These are phyloP conservation scores for Pipa parva DNA, from an alignment of 2,113 vertebrate species.

Conservation along the genomic window DNA sequence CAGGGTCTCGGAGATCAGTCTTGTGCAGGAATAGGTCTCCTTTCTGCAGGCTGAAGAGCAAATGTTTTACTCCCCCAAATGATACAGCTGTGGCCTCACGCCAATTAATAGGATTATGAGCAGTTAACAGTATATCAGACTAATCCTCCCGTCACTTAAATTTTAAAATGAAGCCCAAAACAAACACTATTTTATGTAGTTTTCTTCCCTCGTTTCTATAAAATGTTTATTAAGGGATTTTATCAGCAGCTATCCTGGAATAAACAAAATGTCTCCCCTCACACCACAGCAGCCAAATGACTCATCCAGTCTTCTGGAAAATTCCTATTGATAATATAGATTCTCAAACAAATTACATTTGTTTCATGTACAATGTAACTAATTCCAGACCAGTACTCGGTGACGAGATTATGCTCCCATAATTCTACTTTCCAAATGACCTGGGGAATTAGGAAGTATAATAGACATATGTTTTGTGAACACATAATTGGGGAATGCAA, in stretches of 20 bases:
- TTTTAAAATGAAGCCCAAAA: no score
- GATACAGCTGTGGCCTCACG: neutral
- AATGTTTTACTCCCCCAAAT: constrained; percentile 1
- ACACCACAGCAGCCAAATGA: constrained; percentile 9
- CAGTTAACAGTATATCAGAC: no score
- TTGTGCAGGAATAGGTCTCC: constrained; percentile 79
- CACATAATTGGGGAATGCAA: no score
- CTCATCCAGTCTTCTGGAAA: constrained; percentile 14
- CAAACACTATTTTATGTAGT: no score
- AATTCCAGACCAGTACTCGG: neutral
- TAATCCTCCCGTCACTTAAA: no score
- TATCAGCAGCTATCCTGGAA: constrained; percentile 5
- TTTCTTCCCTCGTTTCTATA: no score
- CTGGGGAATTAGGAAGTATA: no score
- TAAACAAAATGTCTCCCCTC: constrained; percentile 1
- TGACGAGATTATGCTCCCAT: no score
- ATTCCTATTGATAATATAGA: neutral
- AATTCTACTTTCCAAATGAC: no score
- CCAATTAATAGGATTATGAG: neutral
- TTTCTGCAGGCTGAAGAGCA: constrained; percentile 76
- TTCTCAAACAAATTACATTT: constrained; percentile 9
- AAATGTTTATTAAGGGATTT: no score
- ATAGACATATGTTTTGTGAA: no score
- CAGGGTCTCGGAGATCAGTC: constrained; percentile 87
- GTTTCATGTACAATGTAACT: constrained; percentile 3